Conservation (phyloP, 2,888 invertebrate genomes). For the Steinernema scapterisci region DNA sequence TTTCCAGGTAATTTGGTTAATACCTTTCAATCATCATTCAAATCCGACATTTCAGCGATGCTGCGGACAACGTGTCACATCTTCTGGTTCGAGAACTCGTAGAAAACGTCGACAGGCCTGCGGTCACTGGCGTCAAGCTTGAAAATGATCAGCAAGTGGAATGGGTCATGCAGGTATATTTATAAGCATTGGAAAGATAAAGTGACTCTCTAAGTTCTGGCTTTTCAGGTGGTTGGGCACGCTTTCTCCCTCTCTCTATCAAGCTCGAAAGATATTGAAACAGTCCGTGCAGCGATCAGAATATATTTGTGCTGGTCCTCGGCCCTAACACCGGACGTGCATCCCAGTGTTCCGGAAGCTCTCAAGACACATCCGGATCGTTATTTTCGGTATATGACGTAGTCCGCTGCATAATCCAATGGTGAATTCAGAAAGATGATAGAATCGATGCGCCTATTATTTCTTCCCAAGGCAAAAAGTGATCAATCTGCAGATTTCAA, state of each 20-base stretch:
- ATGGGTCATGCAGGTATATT: conserved; percentile 67
- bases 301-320: conserved; percentile 44
- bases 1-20: conserved; percentile 53
- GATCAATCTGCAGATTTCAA: conserved; percentile 12
- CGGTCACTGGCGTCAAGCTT: conserved; percentile 33
- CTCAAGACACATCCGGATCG: conserved; percentile 40
- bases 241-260: conserved; percentile 56
- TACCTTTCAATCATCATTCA: neutral
- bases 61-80: conserved; percentile 46
- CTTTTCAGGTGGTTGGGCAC: conserved; percentile 58
- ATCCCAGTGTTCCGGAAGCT: conserved; percentile 41
- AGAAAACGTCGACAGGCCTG: conserved; percentile 44
- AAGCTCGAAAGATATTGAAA: conserved; percentile 55
- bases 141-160: conserved; percentile 58
- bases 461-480: conserved; percentile 47
- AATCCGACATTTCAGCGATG: conserved; percentile 37
- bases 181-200: too few species aligned
- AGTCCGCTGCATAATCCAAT: neutral
- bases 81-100: conserved; percentile 46
- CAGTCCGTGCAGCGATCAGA: conserved; percentile 48
- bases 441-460: conserved; percentile 58
- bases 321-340: conserved; percentile 45
- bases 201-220: too few species aligned
- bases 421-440: conserved; percentile 51
- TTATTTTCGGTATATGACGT: conserved; percentile 42